These are phyloP conservation scores for Pissodes strobi DNA, from an alignment of 1,140 invertebrate genomes.

Conservation along the genomic window DNA sequence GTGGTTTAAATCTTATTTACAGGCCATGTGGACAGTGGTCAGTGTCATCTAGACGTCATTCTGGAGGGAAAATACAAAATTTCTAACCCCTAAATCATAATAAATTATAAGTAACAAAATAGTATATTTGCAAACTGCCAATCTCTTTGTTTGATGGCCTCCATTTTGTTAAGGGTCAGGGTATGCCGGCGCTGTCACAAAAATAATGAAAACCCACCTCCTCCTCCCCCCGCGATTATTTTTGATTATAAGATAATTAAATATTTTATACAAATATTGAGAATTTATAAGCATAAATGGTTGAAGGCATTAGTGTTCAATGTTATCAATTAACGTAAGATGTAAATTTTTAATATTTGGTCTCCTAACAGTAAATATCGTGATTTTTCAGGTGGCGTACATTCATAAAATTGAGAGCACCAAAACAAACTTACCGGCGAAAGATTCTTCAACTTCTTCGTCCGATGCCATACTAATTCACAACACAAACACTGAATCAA, in stretches of 20 bases:
- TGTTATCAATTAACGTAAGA: too few relatives aligned
- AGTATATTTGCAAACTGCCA: conserved; percentile 57
- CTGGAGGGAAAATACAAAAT: conserved; percentile 52
- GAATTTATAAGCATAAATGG: too few relatives aligned
- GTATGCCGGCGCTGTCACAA: conserved; percentile 59
- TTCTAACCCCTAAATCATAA: conserved; percentile 46
- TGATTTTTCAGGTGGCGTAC: conserved; percentile 36
- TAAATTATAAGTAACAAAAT: conserved; percentile 30
- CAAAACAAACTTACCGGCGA: conserved; percentile 69
- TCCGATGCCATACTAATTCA: conserved; percentile 69
- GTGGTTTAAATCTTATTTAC: conserved; percentile 34
- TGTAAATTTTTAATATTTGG: too few relatives aligned
- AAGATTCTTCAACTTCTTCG: conserved; percentile 76
- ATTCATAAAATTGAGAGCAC: conserved; percentile 21
- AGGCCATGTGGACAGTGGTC: conserved; percentile 51
- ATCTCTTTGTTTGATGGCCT: conserved; percentile 71
- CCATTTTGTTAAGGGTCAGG: conserved; percentile 69
- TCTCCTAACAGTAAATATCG: too few relatives aligned
- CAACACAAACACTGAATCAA: not conserved
- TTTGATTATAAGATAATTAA: too few relatives aligned
- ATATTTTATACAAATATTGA: too few relatives aligned
- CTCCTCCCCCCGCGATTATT: conserved; percentile 35
- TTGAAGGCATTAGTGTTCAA: too few relatives aligned
- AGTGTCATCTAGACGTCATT: conserved; percentile 45
- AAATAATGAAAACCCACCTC: conserved; percentile 57